Percentiles rank a stretch among this genome's conserved stretches.
phyloP scores from a whole-genome alignment of 2,888 invertebrate genomes.

The Xylophagus ater region DNA sequence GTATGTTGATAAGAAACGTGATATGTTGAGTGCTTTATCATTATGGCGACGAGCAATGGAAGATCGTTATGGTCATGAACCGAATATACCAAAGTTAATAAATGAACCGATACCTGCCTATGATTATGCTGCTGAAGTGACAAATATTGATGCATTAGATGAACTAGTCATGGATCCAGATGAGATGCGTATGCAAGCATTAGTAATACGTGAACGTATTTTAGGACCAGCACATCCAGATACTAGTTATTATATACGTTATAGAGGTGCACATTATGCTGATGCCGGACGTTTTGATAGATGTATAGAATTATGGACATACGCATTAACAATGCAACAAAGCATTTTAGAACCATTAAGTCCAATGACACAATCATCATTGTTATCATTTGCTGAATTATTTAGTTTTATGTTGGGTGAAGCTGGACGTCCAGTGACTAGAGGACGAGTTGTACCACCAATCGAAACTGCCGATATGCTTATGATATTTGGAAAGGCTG shows the following conservation, averaged over 20 bases:
- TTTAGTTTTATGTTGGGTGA: conserved; percentile 92
- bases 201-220: conserved; percentile 85
- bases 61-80: conserved; percentile 56
- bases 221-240: conserved; percentile 90
- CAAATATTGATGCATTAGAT: conserved; percentile 64
- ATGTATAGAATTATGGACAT: conserved; percentile 92
- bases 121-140: conserved; percentile 76
- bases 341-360: conserved; percentile 84
- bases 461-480: conserved; percentile 73
- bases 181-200: conserved; percentile 90
- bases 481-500: conserved; percentile 69
- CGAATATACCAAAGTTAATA: conserved; percentile 62
- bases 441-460: conserved; percentile 65
- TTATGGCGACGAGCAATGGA: conserved; percentile 89
- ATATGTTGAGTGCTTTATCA: conserved; percentile 80
- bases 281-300: conserved; percentile 86
- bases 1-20: conserved; percentile 90
- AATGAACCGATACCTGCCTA: conserved; percentile 74
- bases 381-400: conserved; percentile 89
- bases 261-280: conserved; percentile 86
- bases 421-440: conserved; percentile 55
- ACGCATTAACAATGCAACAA: conserved; percentile 94
- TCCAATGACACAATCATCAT: conserved; percentile 88
- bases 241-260: conserved; percentile 92
- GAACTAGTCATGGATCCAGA: conserved; percentile 87